These are phyloP conservation scores for Gnathonemus longibarbis DNA, from an alignment of 2,113 vertebrate genomes.

Conservation along the genomic window DNA sequence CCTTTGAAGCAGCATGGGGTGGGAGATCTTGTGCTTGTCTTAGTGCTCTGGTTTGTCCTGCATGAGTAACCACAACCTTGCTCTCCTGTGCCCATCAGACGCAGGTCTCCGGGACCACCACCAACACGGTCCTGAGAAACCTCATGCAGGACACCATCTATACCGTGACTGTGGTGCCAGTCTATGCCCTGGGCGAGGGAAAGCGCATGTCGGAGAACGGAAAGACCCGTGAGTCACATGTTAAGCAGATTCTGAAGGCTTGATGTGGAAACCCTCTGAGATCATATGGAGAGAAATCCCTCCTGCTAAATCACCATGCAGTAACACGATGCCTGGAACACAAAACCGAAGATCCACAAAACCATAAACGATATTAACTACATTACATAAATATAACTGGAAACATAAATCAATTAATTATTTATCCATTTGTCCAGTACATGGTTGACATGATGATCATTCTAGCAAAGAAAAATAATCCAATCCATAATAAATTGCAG, in stretches of 20 bases:
- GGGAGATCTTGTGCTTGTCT: neutral
- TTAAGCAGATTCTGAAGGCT: neutral
- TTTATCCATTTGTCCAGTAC: neutral
- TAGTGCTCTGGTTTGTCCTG: neutral
- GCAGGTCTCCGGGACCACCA: conserved; percentile 79
- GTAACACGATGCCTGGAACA: neutral
- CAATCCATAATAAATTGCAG: neutral
- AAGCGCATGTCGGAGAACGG: conserved; percentile 77
- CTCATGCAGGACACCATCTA: conserved; percentile 81
- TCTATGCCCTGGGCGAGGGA: conserved; percentile 80
- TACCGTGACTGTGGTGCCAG: conserved; percentile 75
- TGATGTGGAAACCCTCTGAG: neutral
- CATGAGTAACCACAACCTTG: neutral
- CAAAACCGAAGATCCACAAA: neutral
- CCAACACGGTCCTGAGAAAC: conserved; percentile 74
- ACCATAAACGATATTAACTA: neutral
- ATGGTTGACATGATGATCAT: neutral
- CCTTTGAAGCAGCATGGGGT: neutral
- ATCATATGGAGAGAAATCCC: conserved; percentile 7
- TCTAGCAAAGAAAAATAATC: neutral
- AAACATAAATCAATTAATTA: neutral
- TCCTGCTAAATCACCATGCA: neutral
- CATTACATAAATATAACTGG: neutral
- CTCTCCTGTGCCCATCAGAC: conserved; percentile 49
- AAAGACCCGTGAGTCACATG: conserved; percentile 76